phyloP scores from a whole-genome alignment of 2,888 invertebrate genomes.

The Lasioglossum lativentre region DNA sequence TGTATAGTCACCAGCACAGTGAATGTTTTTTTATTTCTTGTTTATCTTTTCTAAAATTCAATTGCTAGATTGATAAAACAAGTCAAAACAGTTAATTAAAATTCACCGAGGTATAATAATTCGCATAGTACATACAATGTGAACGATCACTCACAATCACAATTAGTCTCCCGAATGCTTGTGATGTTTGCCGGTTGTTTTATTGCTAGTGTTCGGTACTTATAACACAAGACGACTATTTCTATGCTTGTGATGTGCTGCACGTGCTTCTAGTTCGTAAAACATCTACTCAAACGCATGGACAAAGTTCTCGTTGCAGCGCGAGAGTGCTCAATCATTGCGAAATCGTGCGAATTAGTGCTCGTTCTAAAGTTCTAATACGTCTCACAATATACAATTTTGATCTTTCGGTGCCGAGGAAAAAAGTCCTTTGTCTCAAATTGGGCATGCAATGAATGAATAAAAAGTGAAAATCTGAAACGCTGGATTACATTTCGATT shows the following conservation, averaged over 20 bases:
- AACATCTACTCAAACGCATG: slow-evolving; percentile 21
- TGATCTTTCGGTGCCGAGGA: background rate
- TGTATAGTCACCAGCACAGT: too few relatives aligned
- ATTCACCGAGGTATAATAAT: too few relatives aligned
- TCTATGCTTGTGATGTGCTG: slow-evolving; percentile 20
- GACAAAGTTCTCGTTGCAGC: slow-evolving; percentile 21
- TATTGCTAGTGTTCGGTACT: background rate
- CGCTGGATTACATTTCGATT: too few relatives aligned
- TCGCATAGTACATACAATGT: too few relatives aligned
- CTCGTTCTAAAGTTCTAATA: background rate
- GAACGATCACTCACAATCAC: background rate
- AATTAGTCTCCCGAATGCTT: background rate
- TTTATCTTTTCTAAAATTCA: too few relatives aligned
- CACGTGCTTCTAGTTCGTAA: slow-evolving; percentile 29
- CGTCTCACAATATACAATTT: background rate
- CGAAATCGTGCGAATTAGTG: background rate
- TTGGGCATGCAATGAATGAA: background rate
- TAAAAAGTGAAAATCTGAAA: background rate
- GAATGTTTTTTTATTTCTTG: too few relatives aligned
- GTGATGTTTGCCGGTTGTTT: background rate
- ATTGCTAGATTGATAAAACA: too few relatives aligned
- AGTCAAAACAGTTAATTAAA: too few relatives aligned
- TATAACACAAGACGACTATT: slow-evolving; percentile 17
- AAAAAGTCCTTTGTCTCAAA: background rate
- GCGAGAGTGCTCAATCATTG: slow-evolving; percentile 13